Evolutionary conservation across 2,797 vertebrate genomes (phyloP).

Genomic region (Cossypha heuglini): DNA sequence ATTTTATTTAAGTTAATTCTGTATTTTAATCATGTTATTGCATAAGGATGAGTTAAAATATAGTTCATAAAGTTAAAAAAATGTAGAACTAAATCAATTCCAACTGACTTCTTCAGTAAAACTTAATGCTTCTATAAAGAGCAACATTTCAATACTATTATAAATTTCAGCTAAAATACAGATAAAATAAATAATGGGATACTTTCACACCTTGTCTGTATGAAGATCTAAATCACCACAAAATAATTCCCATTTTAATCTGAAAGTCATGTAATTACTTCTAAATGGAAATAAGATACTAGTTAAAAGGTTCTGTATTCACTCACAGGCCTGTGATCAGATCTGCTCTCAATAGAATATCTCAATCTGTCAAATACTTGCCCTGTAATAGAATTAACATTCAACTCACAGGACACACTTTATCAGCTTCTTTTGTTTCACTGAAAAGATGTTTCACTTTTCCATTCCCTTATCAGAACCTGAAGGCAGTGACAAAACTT

Average conservation of each 20-base stretch:
- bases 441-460: neutral
- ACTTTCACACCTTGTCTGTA: neutral
- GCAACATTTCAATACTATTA: neutral
- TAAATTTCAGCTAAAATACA: neutral
- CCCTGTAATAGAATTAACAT: neutral
- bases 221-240: neutral
- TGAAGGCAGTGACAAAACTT: neutral
- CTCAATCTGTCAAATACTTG: neutral
- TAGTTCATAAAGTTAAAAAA: neutral
- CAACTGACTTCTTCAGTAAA: neutral
- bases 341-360: neutral
- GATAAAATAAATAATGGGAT: neutral
- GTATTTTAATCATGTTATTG: neutral
- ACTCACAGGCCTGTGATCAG: neutral
- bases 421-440: neutral
- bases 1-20: neutral
- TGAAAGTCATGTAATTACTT: constrained; percentile 2
- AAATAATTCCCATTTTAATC: neutral
- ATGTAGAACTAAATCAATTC: neutral
- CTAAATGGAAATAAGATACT: neutral
- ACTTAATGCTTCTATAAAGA: neutral
- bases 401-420: neutral
- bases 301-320: neutral
- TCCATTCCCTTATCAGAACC: neutral
- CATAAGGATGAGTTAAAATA: neutral